Percentiles rank a stretch among this genome's conserved stretches.
Evolutionary conservation across 1,140 invertebrate species (phyloP).

Genomic region (Phortica variegata): DNA sequence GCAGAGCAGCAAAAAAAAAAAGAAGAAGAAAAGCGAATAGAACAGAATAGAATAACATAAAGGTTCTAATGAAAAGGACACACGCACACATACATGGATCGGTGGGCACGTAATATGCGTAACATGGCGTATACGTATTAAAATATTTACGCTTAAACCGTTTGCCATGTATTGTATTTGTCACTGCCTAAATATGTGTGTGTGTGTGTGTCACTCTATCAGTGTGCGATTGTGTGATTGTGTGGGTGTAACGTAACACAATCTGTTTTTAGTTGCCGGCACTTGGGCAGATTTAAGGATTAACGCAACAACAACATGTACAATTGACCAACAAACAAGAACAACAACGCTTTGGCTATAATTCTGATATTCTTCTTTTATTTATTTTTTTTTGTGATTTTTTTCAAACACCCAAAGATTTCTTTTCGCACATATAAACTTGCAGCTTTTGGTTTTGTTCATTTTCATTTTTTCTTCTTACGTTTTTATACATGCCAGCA

Average conservation of each 20-base stretch:
- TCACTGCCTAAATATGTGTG: slow-evolving; percentile 15
- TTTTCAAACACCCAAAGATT: too few species aligned
- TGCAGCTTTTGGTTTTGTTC: background rate
- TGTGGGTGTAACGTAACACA: slow-evolving; percentile 24
- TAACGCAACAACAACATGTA: slow-evolving; percentile 25
- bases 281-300: slow-evolving; percentile 52
- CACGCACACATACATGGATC: too few species aligned
- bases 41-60: too few species aligned
- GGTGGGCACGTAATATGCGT: slow-evolving; percentile 52
- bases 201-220: slow-evolving; percentile 10
- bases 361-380: too few species aligned
- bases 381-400: too few species aligned
- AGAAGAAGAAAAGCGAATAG: too few species aligned
- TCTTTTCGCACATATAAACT: too few species aligned
- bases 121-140: slow-evolving; percentile 15
- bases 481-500: too few species aligned
- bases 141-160: slow-evolving; percentile 9
- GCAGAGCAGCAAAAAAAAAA: too few species aligned
- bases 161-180: slow-evolving; percentile 10
- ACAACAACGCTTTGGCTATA: slow-evolving; percentile 27
- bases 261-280: slow-evolving; percentile 31
- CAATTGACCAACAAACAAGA: slow-evolving; percentile 11
- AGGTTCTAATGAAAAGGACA: too few species aligned
- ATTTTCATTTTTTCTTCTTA: background rate
- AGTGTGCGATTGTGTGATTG: slow-evolving; percentile 14